Percentiles rank a stretch among this genome's conserved stretches.
phyloP scores from a whole-genome alignment of 2,113 vertebrate species.

The Gracilinanus agilis region DNA sequence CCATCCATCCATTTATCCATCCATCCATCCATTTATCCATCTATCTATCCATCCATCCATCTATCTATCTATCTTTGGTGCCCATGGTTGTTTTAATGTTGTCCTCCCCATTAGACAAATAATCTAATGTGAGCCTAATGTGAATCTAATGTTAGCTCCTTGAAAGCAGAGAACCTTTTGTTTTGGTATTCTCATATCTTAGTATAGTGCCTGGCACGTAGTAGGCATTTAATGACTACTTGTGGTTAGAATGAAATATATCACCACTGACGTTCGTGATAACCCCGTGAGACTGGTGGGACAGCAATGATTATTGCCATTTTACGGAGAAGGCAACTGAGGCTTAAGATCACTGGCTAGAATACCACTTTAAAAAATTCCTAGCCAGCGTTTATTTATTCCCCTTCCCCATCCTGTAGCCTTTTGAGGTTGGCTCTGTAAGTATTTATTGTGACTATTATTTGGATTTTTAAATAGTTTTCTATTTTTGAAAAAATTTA shows the following conservation, averaged over 20 bases:
- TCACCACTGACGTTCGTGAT: background rate
- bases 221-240: background rate
- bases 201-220: background rate
- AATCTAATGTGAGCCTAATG: no score
- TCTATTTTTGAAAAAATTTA: background rate
- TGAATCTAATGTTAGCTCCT: background rate
- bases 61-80: background rate
- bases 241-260: background rate
- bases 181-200: background rate
- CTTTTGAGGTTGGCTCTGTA: background rate
- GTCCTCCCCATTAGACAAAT: background rate
- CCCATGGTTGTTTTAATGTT: background rate
- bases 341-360: background rate
- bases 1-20: no score
- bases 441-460: background rate
- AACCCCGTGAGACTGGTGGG: no score
- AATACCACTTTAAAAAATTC: background rate
- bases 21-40: no score
- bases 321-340: no score
- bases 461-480: background rate
- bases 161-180: background rate
- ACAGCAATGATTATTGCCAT: background rate
- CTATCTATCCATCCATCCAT: no score
- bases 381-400: accelerated
- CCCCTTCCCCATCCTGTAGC: background rate